These are phyloP conservation scores for Ia io DNA, from an alignment of 2,113 vertebrate genomes.

Conservation along the genomic window DNA sequence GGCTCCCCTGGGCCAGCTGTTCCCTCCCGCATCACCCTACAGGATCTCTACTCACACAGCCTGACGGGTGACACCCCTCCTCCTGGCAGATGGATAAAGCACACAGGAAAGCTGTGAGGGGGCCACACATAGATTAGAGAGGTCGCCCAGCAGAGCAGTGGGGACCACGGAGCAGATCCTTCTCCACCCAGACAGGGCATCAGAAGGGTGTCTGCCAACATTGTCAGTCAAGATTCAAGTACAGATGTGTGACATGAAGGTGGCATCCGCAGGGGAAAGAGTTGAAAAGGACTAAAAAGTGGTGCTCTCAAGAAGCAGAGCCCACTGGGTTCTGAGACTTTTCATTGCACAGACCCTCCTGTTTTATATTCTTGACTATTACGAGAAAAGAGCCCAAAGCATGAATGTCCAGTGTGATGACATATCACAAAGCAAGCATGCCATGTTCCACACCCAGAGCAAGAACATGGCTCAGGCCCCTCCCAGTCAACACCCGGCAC, in stretches of 20 bases:
- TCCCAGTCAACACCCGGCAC: neutral
- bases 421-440: neutral
- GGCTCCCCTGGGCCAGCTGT: fast-evolving
- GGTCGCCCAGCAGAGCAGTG: neutral
- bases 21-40: fast-evolving
- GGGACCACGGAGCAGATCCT: neutral
- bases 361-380: neutral
- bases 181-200: neutral
- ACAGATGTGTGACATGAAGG: neutral
- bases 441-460: neutral
- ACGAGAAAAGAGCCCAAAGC: neutral
- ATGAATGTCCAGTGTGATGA: neutral
- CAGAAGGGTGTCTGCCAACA: neutral
- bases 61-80: neutral
- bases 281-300: neutral
- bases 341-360: neutral
- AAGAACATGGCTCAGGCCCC: fast-evolving
- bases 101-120: neutral
- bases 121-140: neutral
- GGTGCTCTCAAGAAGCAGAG: neutral
- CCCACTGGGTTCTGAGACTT: neutral
- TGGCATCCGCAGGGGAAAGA: too few species aligned
- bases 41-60: neutral
- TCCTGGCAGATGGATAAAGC: neutral
- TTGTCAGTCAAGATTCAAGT: fast-evolving